Percentiles rank a stretch among this genome's conserved stretches.
phyloP scores from a whole-genome alignment of 1,140 invertebrate genomes.

The Drosophila punjabiensis region DNA sequence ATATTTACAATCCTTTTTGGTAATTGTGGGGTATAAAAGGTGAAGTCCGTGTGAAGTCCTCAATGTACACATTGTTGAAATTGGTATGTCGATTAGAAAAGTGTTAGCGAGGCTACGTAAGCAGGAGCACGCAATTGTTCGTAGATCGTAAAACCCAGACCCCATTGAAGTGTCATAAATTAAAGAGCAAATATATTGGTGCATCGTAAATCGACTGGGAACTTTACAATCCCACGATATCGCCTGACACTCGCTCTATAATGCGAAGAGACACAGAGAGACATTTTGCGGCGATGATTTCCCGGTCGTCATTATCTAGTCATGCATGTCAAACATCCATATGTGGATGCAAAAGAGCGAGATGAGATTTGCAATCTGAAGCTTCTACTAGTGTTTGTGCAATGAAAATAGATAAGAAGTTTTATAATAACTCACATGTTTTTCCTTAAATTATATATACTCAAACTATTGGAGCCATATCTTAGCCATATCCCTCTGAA shows the following conservation, averaged over 20 bases:
- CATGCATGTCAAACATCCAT: background rate
- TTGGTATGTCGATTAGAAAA: background rate
- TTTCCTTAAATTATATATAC: background rate
- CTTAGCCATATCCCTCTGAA: too few relatives aligned
- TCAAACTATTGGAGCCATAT: too few relatives aligned
- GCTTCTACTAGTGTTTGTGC: too few relatives aligned
- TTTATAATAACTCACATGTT: background rate
- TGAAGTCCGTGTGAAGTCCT: background rate
- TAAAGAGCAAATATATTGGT: conserved; percentile 35
- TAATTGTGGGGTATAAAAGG: conserved; percentile 25
- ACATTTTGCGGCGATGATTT: conserved; percentile 1
- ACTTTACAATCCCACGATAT: conserved; percentile 35
- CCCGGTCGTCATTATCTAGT: background rate
- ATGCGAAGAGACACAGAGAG: conserved; percentile 4
- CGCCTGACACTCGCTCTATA: conserved; percentile 12
- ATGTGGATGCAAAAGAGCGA: background rate
- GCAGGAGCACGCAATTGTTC: conserved; percentile 11
- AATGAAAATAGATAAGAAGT: too few relatives aligned
- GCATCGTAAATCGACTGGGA: conserved; percentile 32
- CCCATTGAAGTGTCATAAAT: conserved; percentile 40
- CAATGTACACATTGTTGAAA: conserved; percentile 3
- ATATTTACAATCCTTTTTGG: conserved; percentile 30
- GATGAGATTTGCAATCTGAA: background rate
- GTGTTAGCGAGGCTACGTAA: background rate
- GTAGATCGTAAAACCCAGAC: conserved; percentile 28